phyloP scores from a whole-genome alignment of 1,140 invertebrate genomes.

The Ectropis grisescens region DNA sequence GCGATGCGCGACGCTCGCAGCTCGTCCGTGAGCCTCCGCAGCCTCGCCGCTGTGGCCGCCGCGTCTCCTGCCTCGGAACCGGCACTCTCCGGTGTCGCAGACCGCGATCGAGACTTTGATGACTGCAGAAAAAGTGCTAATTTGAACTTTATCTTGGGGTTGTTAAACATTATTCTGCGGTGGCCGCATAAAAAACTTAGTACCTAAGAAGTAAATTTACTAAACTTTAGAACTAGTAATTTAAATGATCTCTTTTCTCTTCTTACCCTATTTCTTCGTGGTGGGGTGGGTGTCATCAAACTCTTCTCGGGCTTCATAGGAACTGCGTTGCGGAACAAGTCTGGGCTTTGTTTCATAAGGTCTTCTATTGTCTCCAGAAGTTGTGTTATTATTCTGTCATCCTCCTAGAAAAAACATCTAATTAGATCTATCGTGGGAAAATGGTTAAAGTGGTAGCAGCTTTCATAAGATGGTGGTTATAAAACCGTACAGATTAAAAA shows the following conservation, averaged over 20 bases:
- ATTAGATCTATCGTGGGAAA: too few relatives aligned
- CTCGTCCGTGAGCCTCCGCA: constrained; percentile 49
- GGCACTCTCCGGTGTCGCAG: constrained; percentile 47
- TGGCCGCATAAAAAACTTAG: too few relatives aligned
- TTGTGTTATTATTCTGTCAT: constrained; percentile 76
- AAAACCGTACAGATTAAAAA: too few relatives aligned
- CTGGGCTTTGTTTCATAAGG: constrained; percentile 79
- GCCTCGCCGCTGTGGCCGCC: constrained; percentile 30
- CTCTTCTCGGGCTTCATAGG: constrained; percentile 44
- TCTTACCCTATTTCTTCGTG: constrained; percentile 58
- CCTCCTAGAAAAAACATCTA: too few relatives aligned
- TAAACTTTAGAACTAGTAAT: too few relatives aligned
- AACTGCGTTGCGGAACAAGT: constrained; percentile 65
- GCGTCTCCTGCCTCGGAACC: constrained; percentile 15
- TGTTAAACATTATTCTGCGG: too few relatives aligned
- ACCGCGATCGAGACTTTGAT: constrained; percentile 59
- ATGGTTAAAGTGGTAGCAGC: too few relatives aligned
- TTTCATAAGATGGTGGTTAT: too few relatives aligned
- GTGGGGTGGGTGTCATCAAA: constrained; percentile 57
- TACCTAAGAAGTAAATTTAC: too few relatives aligned
- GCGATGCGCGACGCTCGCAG: constrained; percentile 57
- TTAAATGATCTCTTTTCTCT: too few relatives aligned
- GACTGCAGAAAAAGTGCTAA: constrained; percentile 38
- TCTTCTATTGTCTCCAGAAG: constrained; percentile 85
- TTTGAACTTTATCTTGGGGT: too few relatives aligned